A percentile compares a stretch with the other conserved stretches of the same genome.
These are phyloP conservation scores for Acanthopleura granulata DNA, from an alignment of 2,888 invertebrate species.

Conservation along the genomic window DNA sequence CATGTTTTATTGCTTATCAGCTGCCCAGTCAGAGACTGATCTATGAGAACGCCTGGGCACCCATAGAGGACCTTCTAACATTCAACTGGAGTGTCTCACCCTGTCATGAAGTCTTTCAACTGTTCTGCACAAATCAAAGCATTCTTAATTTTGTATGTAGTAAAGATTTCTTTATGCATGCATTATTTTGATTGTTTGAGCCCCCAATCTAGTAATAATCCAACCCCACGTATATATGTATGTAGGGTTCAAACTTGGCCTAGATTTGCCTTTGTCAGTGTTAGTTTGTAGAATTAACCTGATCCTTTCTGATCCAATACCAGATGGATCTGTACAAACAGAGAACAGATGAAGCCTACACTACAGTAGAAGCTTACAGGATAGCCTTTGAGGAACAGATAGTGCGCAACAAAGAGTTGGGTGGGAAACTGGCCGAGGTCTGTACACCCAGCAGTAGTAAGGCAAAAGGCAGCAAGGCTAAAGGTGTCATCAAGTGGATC, in stretches of 20 bases:
- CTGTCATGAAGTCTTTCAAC: too few relatives aligned
- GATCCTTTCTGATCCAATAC: not conserved
- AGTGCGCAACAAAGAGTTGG: constrained; percentile 49
- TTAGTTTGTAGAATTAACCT: not conserved
- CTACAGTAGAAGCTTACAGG: constrained; percentile 62
- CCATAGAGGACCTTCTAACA: not conserved
- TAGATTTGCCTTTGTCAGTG: too few relatives aligned
- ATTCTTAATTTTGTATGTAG: too few relatives aligned
- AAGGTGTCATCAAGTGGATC: constrained; percentile 56
- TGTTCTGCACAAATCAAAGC: too few relatives aligned
- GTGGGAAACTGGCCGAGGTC: constrained; percentile 47
- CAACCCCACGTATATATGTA: too few relatives aligned
- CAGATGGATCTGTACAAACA: constrained; percentile 50
- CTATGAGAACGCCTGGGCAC: too few relatives aligned
- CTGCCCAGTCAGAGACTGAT: too few relatives aligned
- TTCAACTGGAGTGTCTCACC: not conserved
- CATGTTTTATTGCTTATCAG: too few relatives aligned
- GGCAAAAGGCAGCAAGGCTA: constrained; percentile 42
- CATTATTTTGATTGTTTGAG: too few relatives aligned
- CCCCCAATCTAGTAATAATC: too few relatives aligned
- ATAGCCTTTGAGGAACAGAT: constrained; percentile 67
- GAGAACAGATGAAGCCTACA: constrained; percentile 53
- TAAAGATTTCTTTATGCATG: too few relatives aligned
- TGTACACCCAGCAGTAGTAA: constrained; percentile 37
- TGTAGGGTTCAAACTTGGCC: too few relatives aligned